Percentiles rank a stretch among this genome's conserved stretches.
Evolutionary conservation across 1,140 invertebrate genomes (phyloP).

Genomic region (Linepithema humile): DNA sequence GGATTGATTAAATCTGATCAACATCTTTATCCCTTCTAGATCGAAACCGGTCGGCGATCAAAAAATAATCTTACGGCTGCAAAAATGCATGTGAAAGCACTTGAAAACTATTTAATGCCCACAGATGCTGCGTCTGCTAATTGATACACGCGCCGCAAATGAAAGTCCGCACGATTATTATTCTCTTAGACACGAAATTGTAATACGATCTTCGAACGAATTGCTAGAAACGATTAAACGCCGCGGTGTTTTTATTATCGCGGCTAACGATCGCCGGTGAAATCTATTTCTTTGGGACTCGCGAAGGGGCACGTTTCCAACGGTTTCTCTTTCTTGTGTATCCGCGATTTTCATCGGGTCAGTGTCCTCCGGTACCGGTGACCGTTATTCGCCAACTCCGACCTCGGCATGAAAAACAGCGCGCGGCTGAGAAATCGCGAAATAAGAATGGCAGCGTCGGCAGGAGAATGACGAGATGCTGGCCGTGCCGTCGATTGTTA

Average conservation of each 20-base stretch:
- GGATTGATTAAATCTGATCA: slow-evolving; percentile 32
- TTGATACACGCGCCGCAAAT: background rate
- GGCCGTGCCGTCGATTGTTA: background rate
- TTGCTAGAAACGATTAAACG: slow-evolving; percentile 31
- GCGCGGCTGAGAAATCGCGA: slow-evolving; percentile 10
- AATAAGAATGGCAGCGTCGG: slow-evolving; percentile 26
- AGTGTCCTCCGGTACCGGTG: slow-evolving; percentile 67
- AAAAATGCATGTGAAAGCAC: background rate
- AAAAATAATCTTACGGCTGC: background rate
- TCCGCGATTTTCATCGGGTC: slow-evolving; percentile 73
- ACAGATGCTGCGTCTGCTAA: background rate
- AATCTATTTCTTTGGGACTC: slow-evolving; percentile 67
- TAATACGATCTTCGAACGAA: background rate
- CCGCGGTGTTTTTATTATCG: slow-evolving; percentile 59
- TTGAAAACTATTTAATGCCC: background rate
- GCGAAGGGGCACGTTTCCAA: slow-evolving; percentile 51
- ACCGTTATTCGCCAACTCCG: slow-evolving; percentile 69
- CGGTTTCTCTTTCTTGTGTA: slow-evolving; percentile 72
- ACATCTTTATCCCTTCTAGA: slow-evolving; percentile 42
- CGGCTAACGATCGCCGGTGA: slow-evolving; percentile 51
- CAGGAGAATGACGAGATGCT: background rate
- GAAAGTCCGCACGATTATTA: background rate
- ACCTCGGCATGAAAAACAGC: slow-evolving; percentile 66
- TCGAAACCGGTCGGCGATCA: slow-evolving; percentile 27
- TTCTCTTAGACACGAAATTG: slow-evolving; percentile 3